Percentiles rank a stretch among this genome's conserved stretches.
Conservation (phyloP, 2,797 vertebrate genomes). For the Chloroceryle inda region DNA sequence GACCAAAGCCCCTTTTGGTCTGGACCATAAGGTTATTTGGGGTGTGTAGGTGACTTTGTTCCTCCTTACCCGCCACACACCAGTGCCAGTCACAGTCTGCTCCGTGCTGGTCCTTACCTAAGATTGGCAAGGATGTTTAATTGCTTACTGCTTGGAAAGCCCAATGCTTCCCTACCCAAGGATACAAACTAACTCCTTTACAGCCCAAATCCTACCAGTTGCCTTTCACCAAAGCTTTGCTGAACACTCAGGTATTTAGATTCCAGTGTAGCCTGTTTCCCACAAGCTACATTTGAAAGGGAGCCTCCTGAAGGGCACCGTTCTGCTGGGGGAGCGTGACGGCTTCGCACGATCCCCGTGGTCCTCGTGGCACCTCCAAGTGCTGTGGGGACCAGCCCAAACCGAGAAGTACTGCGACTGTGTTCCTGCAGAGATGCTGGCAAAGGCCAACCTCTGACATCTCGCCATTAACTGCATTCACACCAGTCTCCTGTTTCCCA, state of each 20-base stretch:
- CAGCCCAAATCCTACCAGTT: slow-evolving; percentile 29
- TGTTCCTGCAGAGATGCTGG: not conserved
- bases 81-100: not conserved
- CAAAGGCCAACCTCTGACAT: not conserved
- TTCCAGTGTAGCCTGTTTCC: not conserved
- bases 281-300: fast-evolving
- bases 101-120: not conserved
- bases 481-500: not conserved
- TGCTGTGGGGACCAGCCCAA: not conserved
- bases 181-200: not conserved
- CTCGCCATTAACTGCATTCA: not conserved
- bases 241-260: not conserved
- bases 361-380: not conserved
- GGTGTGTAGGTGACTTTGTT: not conserved
- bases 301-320: not conserved
- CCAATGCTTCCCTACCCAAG: not conserved
- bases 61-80: not conserved
- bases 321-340: not conserved
- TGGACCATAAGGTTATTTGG: not conserved
- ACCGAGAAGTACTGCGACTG: fast-evolving
- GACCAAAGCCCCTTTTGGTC: not conserved
- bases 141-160: not conserved
- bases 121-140: too few relatives aligned
- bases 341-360: not conserved
- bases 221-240: slow-evolving; percentile 14